Base-by-base conservation (phyloP, 2,797 vertebrate species). In the Geotrypetes seraphini region DNA sequence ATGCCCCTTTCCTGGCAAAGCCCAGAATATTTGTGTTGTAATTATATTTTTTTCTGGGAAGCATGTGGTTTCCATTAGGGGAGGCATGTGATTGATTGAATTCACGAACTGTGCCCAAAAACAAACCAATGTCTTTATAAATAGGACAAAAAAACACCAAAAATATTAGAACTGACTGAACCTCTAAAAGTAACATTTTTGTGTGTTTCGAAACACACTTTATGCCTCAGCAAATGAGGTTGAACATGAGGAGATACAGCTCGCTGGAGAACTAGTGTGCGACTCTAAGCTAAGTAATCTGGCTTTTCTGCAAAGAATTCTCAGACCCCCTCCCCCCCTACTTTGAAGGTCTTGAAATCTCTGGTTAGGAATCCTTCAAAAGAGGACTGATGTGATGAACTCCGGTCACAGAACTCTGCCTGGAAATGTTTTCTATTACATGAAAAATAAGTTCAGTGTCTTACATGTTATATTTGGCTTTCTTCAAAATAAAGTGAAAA, bases 41-140 rank as follows among this genome's bases (percentile, higher is more conserved):
- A 81, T 83, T 81, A 78, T 73, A 75, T 57, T 71, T 63, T 71
- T 63, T 78, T 81, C 76, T 81, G 78, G 71, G 79, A 82, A 68
- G 75, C 81, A 85, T 85, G 79, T 84, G 84, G 78, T 82, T 83
- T 81, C 75, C 71, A 84, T 87, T 85, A 84, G 71, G 73, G 71
- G 72, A 57, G 65, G 67, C 66, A 75, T 78, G 60, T 75, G 81
- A 84, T 81, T 83, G 81, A 83, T 74, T 69, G 74, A 76, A 70
- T 78, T 81, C 78, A 84, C 75, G 79, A 78, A 71, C 77, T 79
- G 79, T 79, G 79, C 81, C 78, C 83, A 73, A 71, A 79, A 81
- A 79, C 76, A 78, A 78, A 83, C 75, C 77, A 69, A 53, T 60
- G 76, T 79, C 78, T 75, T 68, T 59, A 71, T 58, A 66, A 55